phyloP scores from a whole-genome alignment of 2,888 invertebrate genomes.

The Nowickia ferox region DNA sequence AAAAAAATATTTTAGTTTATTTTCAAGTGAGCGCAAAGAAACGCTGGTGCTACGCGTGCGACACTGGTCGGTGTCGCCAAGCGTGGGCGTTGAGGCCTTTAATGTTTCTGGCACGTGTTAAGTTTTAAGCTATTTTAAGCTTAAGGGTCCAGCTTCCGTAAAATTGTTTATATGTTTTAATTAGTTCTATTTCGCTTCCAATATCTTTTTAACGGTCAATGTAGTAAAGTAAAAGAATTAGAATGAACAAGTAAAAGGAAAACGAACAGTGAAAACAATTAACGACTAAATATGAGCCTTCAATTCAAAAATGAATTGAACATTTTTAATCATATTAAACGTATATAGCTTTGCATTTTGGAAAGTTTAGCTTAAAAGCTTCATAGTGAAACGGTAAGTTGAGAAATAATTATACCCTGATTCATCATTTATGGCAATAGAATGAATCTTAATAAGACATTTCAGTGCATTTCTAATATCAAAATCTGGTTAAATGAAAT shows the following conservation, averaged over 20 bases:
- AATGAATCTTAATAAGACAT: too few relatives aligned
- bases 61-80: slow-evolving; percentile 31
- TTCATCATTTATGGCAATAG: too few relatives aligned
- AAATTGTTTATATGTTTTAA: slow-evolving; percentile 2
- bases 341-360: background rate
- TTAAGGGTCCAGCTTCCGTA: slow-evolving; percentile 31
- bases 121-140: slow-evolving; percentile 1
- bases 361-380: background rate
- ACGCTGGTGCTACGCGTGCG: slow-evolving; percentile 49
- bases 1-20: slow-evolving; percentile 50
- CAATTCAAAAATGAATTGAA: background rate
- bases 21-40: slow-evolving; percentile 41
- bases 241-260: slow-evolving; percentile 5
- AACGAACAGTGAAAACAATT: background rate
- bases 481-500: too few relatives aligned
- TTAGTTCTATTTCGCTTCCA: slow-evolving; percentile 37
- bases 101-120: slow-evolving; percentile 35
- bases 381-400: slow-evolving; percentile 14
- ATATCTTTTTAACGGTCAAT: background rate
- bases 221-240: slow-evolving; percentile 12
- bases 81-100: slow-evolving; percentile 31
- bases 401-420: background rate
- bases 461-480: too few relatives aligned
- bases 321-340: background rate
- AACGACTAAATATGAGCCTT: slow-evolving; percentile 27